Conservation (phyloP, 2,888 invertebrate genomes). For the Palloptera scutellata region DNA sequence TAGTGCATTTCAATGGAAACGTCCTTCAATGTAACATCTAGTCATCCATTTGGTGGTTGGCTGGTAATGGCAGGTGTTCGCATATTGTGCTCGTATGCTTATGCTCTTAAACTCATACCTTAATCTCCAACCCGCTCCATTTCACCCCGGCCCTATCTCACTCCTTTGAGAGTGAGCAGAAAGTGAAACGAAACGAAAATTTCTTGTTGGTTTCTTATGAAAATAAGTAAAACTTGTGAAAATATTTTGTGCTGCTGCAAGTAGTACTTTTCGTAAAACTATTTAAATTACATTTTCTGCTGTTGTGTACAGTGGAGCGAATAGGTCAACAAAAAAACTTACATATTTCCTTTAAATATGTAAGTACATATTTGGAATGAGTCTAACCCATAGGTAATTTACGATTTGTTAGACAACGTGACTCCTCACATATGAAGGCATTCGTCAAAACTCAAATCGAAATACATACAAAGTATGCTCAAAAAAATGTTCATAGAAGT, state of each 20-base stretch:
- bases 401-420: no score
- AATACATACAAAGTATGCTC: no score
- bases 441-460: no score
- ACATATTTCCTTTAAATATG: no score
- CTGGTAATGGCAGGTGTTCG: not conserved
- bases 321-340: no score
- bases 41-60: no score
- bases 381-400: no score
- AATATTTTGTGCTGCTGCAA: slow-evolving; percentile 39
- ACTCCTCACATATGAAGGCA: no score
- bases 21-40: not conserved
- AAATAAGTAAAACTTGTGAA: slow-evolving; percentile 45
- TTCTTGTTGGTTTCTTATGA: slow-evolving; percentile 50
- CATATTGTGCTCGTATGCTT: not conserved
- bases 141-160: slow-evolving; percentile 22
- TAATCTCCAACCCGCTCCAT: not conserved
- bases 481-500: no score
- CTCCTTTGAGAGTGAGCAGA: slow-evolving; percentile 38
- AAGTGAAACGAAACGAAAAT: not conserved
- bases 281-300: slow-evolving; percentile 1
- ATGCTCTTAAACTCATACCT: not conserved
- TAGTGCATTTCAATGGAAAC: no score
- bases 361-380: no score
- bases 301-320: not conserved
- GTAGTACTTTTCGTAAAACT: slow-evolving; percentile 34